A percentile compares a stretch with the other conserved stretches of the same genome.
phyloP scores from a whole-genome alignment of 2,113 vertebrate species.

The Prionailurus viverrinus region DNA sequence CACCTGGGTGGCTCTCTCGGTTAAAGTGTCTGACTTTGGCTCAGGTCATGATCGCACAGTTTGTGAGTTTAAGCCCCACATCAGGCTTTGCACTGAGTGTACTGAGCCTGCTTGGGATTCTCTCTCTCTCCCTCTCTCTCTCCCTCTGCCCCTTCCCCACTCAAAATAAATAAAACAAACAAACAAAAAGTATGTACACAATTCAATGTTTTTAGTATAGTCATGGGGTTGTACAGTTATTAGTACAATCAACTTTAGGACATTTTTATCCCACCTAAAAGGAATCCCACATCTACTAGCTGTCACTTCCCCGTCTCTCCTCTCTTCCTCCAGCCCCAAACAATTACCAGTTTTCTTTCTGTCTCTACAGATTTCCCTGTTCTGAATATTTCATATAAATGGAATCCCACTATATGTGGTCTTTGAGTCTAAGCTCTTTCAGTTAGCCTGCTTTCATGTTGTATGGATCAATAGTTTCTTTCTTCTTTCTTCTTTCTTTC shows the following conservation, averaged over 20 bases:
- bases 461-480: neutral
- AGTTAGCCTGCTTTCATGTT: neutral
- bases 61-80: too few relatives aligned
- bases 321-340: neutral
- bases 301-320: neutral
- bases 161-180: too few relatives aligned
- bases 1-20: too few relatives aligned
- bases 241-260: neutral
- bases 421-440: neutral
- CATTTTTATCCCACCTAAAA: neutral
- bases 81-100: too few relatives aligned
- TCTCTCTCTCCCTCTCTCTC: too few relatives aligned
- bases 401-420: neutral
- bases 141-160: too few relatives aligned
- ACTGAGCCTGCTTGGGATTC: too few relatives aligned
- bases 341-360: neutral
- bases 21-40: too few relatives aligned
- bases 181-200: neutral
- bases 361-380: neutral
- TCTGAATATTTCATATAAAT: neutral
- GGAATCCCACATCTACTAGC: neutral
- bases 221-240: neutral
- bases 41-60: too few relatives aligned
- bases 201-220: neutral
- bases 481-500: neutral